phyloP scores from a whole-genome alignment of 2,113 vertebrate species.

The Amphiprion ocellaris region DNA sequence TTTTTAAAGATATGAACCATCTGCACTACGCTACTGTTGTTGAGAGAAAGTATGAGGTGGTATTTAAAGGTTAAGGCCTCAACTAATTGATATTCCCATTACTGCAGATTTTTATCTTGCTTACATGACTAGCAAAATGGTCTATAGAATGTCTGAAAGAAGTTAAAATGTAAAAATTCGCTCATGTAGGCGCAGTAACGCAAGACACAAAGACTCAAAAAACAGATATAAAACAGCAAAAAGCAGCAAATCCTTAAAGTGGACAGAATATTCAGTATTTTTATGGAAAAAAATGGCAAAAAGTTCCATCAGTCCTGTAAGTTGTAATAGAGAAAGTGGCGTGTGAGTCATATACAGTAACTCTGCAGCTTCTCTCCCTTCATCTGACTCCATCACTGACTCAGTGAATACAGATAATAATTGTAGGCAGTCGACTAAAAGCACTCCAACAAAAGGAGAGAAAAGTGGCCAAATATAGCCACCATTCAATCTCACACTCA shows the following conservation, averaged over 20 bases:
- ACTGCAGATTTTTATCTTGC: neutral
- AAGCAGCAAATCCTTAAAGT: neutral
- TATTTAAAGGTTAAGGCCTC: neutral
- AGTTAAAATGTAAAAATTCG: too few relatives aligned
- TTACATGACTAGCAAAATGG: neutral
- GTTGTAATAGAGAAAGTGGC: neutral
- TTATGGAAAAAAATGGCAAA: neutral
- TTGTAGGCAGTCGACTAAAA: conserved; percentile 25
- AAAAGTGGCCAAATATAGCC: conserved; percentile 49
- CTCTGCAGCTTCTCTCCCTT: conserved; percentile 10
- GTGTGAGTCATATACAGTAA: neutral
- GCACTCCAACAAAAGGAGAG: neutral
- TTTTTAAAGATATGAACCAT: neutral
- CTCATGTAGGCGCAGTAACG: neutral
- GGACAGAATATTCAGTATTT: neutral
- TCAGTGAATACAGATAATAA: conserved; percentile 34
- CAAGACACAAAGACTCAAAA: neutral
- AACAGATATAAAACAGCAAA: neutral
- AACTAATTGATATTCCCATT: neutral
- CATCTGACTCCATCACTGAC: conserved; percentile 5
- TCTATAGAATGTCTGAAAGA: neutral
- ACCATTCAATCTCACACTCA: conserved; percentile 36
- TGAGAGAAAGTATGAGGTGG: neutral
- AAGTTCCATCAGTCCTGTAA: neutral
- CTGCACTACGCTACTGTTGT: too few relatives aligned